Percentiles rank a stretch among this genome's conserved stretches.
Evolutionary conservation across 2,888 invertebrate genomes (phyloP).

Genomic region (Agrenia bidenticulata): DNA sequence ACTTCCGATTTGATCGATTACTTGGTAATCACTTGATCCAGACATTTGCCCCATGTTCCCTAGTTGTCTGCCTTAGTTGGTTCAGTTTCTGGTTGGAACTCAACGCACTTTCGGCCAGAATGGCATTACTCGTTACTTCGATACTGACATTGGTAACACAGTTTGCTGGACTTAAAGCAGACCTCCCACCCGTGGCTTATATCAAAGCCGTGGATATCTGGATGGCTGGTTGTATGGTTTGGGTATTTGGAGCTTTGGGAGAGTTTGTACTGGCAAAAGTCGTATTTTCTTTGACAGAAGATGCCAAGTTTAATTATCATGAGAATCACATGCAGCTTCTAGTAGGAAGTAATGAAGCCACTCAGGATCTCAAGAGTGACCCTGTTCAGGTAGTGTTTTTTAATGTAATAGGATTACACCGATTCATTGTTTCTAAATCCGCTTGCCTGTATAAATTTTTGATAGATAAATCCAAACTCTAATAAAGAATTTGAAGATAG

Average conservation of each 20-base stretch:
- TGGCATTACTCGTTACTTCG: slow-evolving; percentile 77
- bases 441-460: too few species aligned
- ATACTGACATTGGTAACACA: slow-evolving; percentile 81
- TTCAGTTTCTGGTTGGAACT: slow-evolving; percentile 83
- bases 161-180: slow-evolving; percentile 78
- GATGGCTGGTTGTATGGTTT: slow-evolving; percentile 85
- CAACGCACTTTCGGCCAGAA: slow-evolving; percentile 79
- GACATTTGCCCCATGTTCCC: slow-evolving; percentile 78
- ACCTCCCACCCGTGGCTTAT: slow-evolving; percentile 82
- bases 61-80: slow-evolving; percentile 82
- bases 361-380: too few species aligned
- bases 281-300: slow-evolving; percentile 67
- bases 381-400: too few species aligned
- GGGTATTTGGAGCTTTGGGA: slow-evolving; percentile 77
- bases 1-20: slow-evolving; percentile 78
- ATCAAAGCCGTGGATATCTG: slow-evolving; percentile 64
- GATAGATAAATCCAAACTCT: too few species aligned
- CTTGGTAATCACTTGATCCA: slow-evolving; percentile 83
- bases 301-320: slow-evolving; percentile 46
- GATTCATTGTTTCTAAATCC: too few species aligned
- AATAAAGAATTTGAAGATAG: too few species aligned
- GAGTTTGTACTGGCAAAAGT: slow-evolving; percentile 84
- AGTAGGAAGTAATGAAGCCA: too few species aligned
- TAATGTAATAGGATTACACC: too few species aligned
- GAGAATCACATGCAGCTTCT: slow-evolving; percentile 59